These are phyloP conservation scores for Girardinus metallicus DNA, from an alignment of 2,797 vertebrate genomes.

Conservation along the genomic window DNA sequence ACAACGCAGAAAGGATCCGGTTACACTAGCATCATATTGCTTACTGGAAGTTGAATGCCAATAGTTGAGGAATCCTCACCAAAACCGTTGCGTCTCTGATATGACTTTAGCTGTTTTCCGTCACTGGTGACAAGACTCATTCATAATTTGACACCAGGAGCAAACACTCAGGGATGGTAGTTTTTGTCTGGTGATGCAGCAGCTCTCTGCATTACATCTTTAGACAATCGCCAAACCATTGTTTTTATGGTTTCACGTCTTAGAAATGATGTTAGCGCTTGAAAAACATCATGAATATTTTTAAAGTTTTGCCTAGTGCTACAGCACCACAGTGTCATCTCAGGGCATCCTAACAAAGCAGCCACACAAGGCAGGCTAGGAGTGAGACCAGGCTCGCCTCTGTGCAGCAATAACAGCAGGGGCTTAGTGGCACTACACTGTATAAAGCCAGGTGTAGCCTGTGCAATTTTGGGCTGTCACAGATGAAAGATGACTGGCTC, in stretches of 20 bases:
- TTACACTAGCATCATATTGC: background rate
- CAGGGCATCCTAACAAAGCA: background rate
- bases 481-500: constrained; percentile 1
- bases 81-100: background rate
- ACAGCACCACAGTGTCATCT: background rate
- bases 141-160: background rate
- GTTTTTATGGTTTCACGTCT: background rate
- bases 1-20: too few species aligned
- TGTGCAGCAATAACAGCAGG: constrained; percentile 8
- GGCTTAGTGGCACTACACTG: background rate
- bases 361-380: background rate
- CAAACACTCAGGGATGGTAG: background rate
- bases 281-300: background rate
- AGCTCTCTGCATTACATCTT: background rate
- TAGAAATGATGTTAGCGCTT: background rate
- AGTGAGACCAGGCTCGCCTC: background rate
- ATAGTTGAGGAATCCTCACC: background rate
- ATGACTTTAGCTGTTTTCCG: background rate
- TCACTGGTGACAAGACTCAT: background rate
- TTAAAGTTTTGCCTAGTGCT: background rate
- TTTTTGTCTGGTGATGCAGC: background rate
- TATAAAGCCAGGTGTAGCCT: constrained; percentile 4
- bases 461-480: constrained; percentile 3
- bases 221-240: background rate
- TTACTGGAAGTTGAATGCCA: background rate